These are phyloP conservation scores for Crypturellus tataupa DNA, from an alignment of 2,797 vertebrate genomes.

Conservation along the genomic window DNA sequence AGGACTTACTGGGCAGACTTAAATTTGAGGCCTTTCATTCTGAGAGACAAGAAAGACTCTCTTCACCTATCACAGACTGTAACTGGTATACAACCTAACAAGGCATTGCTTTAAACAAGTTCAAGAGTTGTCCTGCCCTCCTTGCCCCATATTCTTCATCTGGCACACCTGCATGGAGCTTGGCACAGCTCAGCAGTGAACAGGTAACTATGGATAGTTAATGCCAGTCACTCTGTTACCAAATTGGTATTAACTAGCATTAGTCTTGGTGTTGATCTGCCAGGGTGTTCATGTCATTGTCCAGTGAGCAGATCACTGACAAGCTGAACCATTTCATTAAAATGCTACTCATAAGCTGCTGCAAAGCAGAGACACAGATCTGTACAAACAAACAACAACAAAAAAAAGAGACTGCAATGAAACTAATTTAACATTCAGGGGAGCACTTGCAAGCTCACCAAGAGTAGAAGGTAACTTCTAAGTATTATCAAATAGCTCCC, in stretches of 20 bases:
- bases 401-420: background rate
- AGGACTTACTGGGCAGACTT: background rate
- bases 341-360: background rate
- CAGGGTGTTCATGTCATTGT: background rate
- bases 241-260: background rate
- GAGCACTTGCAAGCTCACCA: background rate
- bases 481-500: background rate
- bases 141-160: background rate
- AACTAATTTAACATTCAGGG: background rate
- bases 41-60: background rate
- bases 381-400: background rate
- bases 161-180: background rate
- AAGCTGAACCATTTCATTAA: background rate
- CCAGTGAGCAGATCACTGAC: background rate
- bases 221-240: background rate
- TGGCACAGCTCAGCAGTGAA: background rate
- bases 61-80: background rate
- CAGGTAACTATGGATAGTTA: background rate
- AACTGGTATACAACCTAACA: background rate
- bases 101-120: background rate
- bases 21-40: background rate
- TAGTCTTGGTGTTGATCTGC: background rate
- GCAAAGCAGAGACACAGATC: background rate
- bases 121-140: background rate
- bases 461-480: background rate